These are phyloP conservation scores for Bradypodion ventrale DNA, from an alignment of 2,797 vertebrate species.

Conservation along the genomic window DNA sequence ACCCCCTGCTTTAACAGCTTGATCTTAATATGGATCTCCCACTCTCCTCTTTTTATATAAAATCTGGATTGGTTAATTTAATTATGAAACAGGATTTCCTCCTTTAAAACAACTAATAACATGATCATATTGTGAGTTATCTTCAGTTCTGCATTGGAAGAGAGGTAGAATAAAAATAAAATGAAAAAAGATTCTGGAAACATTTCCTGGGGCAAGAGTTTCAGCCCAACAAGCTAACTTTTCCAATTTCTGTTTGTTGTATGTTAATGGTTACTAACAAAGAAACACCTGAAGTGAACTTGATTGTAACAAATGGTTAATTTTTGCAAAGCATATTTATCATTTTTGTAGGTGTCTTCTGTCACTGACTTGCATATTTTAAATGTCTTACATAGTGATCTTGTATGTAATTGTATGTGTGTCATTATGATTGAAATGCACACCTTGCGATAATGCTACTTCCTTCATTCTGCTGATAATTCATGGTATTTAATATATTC, in stretches of 20 bases:
- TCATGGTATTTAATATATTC: neutral
- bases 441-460: neutral
- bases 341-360: neutral
- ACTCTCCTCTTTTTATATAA: neutral
- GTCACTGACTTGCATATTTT: neutral
- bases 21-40: neutral
- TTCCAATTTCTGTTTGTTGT: neutral
- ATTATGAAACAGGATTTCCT: neutral
- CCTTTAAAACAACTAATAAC: neutral
- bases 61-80: neutral
- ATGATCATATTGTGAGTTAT: neutral
- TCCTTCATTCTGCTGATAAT: neutral
- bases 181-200: no score
- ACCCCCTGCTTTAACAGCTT: neutral
- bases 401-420: neutral
- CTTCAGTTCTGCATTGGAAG: neutral
- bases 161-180: no score
- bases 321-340: neutral
- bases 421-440: neutral
- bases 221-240: no score
- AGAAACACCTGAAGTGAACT: neutral
- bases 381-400: neutral
- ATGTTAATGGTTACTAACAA: neutral
- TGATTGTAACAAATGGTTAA: neutral
- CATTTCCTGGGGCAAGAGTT: no score